Base-by-base conservation (phyloP, 2,797 vertebrate species). In the Otolemur crassicaudatus region DNA sequence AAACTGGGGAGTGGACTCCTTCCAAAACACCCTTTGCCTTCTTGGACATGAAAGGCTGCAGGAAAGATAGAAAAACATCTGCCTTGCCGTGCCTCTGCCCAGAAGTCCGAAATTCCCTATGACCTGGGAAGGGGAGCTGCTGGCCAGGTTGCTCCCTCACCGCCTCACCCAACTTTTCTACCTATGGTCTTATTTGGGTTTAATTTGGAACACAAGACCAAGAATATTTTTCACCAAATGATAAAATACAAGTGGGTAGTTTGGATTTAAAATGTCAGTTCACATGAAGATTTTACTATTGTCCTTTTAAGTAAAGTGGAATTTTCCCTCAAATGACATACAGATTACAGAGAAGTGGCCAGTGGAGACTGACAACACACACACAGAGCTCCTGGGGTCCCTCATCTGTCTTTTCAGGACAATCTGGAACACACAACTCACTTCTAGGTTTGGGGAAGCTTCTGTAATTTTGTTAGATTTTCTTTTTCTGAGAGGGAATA, bases 261-360 rank as follows among this genome's bases (percentile, higher is more conserved):
- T 93, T 93, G 87, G 76, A 84, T 97, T 94, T 8, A 94, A 88
- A 84, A 89, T 84, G 65, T 84, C 90, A 73, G 60, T 87, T 95
- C 34, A 25, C 49, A 86, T 91, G 87, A 94, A 83, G 60, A 76
- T 88, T 91, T 91, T 76, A 72, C 5, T 70, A 53, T 70, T 89
- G 58, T 86, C 77, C 84, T 91, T 91, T 7, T 93, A 83, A 91
- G 27, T 60, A 58, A 34, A 91, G 22, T 34, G 63, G 61, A 92
- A 82, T 79, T 92, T 95, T 81, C 37, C 56, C 43, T 97, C 75
- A 88, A 43, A 69, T 86, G 83, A 79, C 58, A 25, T 4, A 88
- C 27, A 69, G 43, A 91, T 84, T 63, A 60, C 29, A 82, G 81
- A 92, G 34, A 93, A 77, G 31, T 82, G 69, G 79, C 46, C 53